A percentile compares a stretch with the other conserved stretches of the same genome.
Evolutionary conservation across 2,888 invertebrate genomes (phyloP).

Genomic region (Meliscaeva auricollis): DNA sequence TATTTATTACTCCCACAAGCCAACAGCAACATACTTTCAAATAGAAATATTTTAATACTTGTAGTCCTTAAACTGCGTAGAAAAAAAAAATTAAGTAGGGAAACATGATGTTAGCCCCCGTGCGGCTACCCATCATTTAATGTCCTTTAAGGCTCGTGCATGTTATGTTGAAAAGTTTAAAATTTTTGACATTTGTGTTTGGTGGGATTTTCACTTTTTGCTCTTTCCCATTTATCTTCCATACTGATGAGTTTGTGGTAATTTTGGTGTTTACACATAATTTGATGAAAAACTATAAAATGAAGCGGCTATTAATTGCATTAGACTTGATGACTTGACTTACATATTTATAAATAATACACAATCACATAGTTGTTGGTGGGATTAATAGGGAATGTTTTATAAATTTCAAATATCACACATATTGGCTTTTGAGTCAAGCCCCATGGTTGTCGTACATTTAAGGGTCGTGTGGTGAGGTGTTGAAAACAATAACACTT

Average conservation of each 20-base stretch:
- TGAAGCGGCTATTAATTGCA: background rate
- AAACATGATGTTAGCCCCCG: background rate
- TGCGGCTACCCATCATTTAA: no score
- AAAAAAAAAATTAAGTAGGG: background rate
- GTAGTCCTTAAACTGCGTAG: background rate
- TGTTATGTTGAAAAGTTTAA: background rate
- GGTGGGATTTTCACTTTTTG: background rate
- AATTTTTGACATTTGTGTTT: background rate
- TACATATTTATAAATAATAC: background rate
- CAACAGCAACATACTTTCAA: background rate
- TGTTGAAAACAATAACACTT: no score
- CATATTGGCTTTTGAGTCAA: background rate
- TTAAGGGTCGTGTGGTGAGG: no score
- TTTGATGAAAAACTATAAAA: constrained; percentile 1
- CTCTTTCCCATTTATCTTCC: background rate
- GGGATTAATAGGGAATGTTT: background rate
- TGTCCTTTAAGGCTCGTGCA: background rate
- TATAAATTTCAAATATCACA: background rate
- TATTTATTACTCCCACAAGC: constrained; percentile 13
- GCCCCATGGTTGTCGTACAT: no score
- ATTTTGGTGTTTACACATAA: background rate
- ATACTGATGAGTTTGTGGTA: background rate
- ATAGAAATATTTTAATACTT: background rate
- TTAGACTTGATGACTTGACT: background rate
- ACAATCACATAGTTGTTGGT: background rate